Conservation (phyloP, 2,113 vertebrate genomes). For the Murina feae region DNA sequence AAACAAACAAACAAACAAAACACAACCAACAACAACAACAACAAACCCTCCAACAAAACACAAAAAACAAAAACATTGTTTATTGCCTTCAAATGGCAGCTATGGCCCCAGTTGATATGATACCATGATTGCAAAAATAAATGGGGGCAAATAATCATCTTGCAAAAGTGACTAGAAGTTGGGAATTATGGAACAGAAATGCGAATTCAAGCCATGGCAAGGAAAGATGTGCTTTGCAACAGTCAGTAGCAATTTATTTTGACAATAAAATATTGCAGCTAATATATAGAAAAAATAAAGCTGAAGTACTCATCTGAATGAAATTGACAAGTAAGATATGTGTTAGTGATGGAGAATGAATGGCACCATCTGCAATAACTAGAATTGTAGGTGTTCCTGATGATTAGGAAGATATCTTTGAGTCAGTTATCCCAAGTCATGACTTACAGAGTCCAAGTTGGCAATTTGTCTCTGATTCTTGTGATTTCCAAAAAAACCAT, state of each 20-base stretch:
- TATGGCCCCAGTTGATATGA: too few species aligned
- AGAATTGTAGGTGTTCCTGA: too few species aligned
- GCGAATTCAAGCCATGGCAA: background rate
- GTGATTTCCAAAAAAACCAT: background rate
- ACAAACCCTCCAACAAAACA: too few species aligned
- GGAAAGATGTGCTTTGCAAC: background rate
- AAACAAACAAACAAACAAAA: too few species aligned
- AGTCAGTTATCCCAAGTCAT: background rate
- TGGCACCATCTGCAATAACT: too few species aligned
- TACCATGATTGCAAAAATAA: background rate
- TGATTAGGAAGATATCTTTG: background rate
- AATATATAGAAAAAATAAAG: background rate
- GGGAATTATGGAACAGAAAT: background rate
- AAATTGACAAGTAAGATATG: background rate
- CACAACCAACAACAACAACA: too few species aligned
- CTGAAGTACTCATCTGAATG: background rate
- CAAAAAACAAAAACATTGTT: accelerated
- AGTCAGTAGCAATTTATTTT: background rate
- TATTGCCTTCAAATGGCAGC: background rate
- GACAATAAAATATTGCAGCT: background rate
- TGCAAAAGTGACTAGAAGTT: background rate
- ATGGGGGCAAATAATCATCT: background rate
- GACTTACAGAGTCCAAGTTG: background rate
- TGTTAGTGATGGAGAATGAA: background rate
- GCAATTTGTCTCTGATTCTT: background rate